Conservation (phyloP, 2,113 vertebrate species). For the Gadus macrocephalus region DNA sequence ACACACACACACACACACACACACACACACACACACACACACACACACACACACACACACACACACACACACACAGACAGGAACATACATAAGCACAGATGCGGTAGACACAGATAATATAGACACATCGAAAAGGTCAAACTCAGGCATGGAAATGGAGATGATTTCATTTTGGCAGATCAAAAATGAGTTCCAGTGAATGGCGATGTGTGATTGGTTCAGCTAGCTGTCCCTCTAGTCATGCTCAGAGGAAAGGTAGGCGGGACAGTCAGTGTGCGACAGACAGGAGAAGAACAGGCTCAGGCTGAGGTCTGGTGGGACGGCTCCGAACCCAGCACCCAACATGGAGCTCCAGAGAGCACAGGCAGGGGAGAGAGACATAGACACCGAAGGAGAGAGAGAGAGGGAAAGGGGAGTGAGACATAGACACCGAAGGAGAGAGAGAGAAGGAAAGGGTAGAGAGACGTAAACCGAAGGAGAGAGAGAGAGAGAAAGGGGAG, state of each 20-base stretch:
- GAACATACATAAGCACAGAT: neutral
- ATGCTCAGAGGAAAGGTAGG: neutral
- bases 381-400: too few species aligned
- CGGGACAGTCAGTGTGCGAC: neutral
- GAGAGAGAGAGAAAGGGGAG: neutral
- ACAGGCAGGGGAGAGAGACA: too few species aligned
- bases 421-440: too few species aligned
- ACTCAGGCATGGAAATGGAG: slow-evolving; percentile 44
- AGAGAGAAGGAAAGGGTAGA: neutral
- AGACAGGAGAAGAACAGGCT: slow-evolving; percentile 50
- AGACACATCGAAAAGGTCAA: neutral
- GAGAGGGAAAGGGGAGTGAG: too few species aligned
- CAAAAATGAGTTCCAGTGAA: slow-evolving; percentile 32
- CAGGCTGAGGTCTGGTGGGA: slow-evolving; percentile 54
- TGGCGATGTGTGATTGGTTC: too few species aligned
- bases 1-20: slow-evolving; percentile 47
- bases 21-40: slow-evolving; percentile 55
- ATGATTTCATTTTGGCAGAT: slow-evolving; percentile 51
- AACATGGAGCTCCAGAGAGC: too few species aligned
- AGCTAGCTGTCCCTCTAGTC: too few species aligned
- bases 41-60: slow-evolving; percentile 17
- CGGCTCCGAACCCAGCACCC: slow-evolving; percentile 24
- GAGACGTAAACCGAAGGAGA: neutral
- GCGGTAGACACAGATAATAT: neutral
- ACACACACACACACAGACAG: neutral